Percentiles rank a stretch among this genome's conserved stretches.
Conservation (phyloP, 2,888 invertebrate species). For the Brenthis ino region DNA sequence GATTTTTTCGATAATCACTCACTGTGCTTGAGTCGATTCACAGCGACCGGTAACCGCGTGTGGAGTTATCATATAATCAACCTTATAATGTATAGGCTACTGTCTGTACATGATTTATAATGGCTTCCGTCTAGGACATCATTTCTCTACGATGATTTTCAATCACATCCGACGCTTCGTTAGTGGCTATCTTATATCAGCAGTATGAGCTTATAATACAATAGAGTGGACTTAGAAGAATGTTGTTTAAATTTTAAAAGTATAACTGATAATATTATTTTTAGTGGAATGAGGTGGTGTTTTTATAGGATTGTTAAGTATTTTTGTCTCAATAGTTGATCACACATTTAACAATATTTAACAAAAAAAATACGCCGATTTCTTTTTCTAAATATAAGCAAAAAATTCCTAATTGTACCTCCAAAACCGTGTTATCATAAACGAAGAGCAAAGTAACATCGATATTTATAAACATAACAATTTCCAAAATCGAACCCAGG, state of each 20-base stretch:
- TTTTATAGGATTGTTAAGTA: too few relatives aligned
- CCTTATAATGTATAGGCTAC: constrained; percentile 79
- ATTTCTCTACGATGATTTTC: constrained; percentile 79
- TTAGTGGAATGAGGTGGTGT: too few relatives aligned
- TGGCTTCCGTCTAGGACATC: constrained; percentile 80
- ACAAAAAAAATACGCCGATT: too few relatives aligned
- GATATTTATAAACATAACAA: too few relatives aligned
- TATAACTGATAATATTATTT: too few relatives aligned
- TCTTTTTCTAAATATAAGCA: too few relatives aligned
- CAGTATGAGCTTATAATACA: constrained; percentile 19
- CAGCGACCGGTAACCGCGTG: constrained; percentile 39
- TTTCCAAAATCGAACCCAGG: too few relatives aligned
- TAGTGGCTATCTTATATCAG: constrained; percentile 72
- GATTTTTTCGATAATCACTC: constrained; percentile 64
- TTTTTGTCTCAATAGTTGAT: too few relatives aligned
- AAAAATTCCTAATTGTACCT: too few relatives aligned
- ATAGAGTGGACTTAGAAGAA: not conserved
- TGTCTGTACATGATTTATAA: constrained; percentile 77
- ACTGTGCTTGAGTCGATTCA: constrained; percentile 24
- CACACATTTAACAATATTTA: too few relatives aligned
- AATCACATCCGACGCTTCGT: constrained; percentile 81
- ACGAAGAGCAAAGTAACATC: too few relatives aligned
- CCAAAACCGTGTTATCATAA: too few relatives aligned
- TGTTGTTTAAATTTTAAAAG: not conserved
- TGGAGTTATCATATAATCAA: constrained; percentile 78